Percentiles rank a stretch among this genome's conserved stretches.
Evolutionary conservation across 2,888 invertebrate genomes (phyloP).

Genomic region (Cheilosia grossa): DNA sequence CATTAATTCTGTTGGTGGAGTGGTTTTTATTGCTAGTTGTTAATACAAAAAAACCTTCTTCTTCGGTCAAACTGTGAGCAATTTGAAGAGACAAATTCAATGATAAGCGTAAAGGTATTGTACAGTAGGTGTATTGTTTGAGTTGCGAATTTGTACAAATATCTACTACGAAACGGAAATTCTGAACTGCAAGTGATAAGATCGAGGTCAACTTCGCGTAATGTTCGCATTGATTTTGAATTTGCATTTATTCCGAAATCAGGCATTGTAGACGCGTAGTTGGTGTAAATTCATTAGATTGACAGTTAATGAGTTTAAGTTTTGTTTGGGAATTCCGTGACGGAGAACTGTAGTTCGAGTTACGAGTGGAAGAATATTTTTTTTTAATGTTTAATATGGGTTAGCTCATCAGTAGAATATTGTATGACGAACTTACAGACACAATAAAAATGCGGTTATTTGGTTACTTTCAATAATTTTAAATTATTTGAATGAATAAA

Average conservation of each 20-base stretch:
- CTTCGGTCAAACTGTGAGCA: background rate
- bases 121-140: no score
- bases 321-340: background rate
- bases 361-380: no score
- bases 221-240: background rate
- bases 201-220: background rate
- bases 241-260: background rate
- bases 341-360: no score
- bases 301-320: background rate
- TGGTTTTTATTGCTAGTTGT: slow-evolving; percentile 6
- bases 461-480: no score
- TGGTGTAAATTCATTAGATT: background rate
- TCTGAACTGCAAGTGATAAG: background rate
- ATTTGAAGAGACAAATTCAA: background rate
- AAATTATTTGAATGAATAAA: no score
- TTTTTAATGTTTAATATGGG: no score
- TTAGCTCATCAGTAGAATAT: no score
- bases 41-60: background rate
- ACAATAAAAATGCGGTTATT: no score
- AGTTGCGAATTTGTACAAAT: no score
- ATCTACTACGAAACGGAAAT: no score
- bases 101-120: background rate
- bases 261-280: background rate
- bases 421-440: no score
- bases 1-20: slow-evolving; percentile 13